These are phyloP conservation scores for Hydriomena furcata DNA, from an alignment of 2,888 invertebrate genomes.

Conservation along the genomic window DNA sequence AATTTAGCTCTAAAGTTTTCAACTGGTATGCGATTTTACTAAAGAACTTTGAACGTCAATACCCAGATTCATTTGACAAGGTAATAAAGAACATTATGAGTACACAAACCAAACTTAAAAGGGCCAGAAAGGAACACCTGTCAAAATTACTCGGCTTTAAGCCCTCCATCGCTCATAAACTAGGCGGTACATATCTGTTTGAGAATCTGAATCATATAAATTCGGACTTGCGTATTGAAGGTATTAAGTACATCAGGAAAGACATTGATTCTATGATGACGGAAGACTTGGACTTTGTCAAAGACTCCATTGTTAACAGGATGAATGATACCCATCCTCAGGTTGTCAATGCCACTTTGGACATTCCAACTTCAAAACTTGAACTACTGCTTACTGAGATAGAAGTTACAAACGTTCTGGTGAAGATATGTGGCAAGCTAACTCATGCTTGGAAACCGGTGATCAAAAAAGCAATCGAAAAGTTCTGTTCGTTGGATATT, in stretches of 20 bases:
- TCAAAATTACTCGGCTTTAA: constrained; percentile 79
- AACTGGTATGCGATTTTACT: constrained; percentile 83
- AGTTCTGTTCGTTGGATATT: constrained; percentile 70
- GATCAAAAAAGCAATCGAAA: constrained; percentile 63
- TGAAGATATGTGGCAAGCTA: constrained; percentile 75
- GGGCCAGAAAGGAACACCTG: constrained; percentile 59
- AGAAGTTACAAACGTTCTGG: constrained; percentile 74
- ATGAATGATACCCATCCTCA: constrained; percentile 86
- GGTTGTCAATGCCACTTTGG: constrained; percentile 84
- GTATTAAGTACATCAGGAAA: constrained; percentile 85
- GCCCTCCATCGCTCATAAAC: constrained; percentile 79
- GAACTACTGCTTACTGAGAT: constrained; percentile 69
- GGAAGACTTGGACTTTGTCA: constrained; percentile 84
- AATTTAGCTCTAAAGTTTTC: constrained; percentile 60
- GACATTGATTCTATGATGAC: constrained; percentile 75
- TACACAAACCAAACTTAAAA: constrained; percentile 53
- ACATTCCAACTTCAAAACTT: constrained; percentile 62
- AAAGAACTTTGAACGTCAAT: constrained; percentile 86
- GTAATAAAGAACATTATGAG: constrained; percentile 84
- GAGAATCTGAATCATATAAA: constrained; percentile 89
- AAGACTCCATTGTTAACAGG: constrained; percentile 85
- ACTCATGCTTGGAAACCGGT: constrained; percentile 69
- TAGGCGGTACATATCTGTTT: constrained; percentile 82
- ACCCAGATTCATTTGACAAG: constrained; percentile 88
- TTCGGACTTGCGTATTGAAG: constrained; percentile 85